Conservation (phyloP, 2,113 vertebrate species). For the Nothocercus julius region DNA sequence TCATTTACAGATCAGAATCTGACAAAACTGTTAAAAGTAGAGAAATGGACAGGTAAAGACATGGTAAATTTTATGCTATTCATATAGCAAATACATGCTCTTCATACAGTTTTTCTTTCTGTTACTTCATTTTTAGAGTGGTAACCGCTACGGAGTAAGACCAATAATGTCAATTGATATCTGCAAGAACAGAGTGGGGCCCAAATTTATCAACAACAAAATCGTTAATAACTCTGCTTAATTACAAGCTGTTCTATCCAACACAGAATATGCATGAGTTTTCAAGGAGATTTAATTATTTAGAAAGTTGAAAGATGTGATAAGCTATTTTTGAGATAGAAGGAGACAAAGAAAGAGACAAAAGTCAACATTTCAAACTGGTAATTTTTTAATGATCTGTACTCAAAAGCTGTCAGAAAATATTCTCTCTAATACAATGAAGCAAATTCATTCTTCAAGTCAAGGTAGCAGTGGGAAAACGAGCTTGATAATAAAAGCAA, state of each 20-base stretch:
- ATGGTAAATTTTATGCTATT: background rate
- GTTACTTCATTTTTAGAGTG: background rate
- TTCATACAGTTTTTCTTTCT: background rate
- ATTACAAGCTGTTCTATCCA: conserved; percentile 52
- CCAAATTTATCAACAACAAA: conserved; percentile 54
- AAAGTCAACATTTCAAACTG: conserved; percentile 65
- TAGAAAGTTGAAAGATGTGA: conserved; percentile 60
- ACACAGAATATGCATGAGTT: conserved; percentile 35
- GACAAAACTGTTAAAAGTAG: background rate
- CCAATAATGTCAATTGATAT: background rate
- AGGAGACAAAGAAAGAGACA: conserved; percentile 45
- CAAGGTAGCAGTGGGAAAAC: background rate
- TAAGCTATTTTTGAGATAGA: conserved; percentile 54
- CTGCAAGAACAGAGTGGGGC: background rate
- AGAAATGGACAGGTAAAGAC: background rate
- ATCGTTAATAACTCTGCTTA: conserved; percentile 53
- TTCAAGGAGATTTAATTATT: conserved; percentile 65
- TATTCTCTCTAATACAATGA: conserved; percentile 53
- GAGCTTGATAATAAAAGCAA: conserved; percentile 27
- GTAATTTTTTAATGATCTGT: conserved; percentile 62
- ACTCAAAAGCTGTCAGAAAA: conserved; percentile 66
- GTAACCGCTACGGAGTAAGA: background rate
- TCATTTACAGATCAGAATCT: background rate
- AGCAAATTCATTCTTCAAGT: conserved; percentile 39
- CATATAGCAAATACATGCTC: background rate